Conservation (phyloP, 2,888 invertebrate genomes). For the Phyto melanocephala region DNA sequence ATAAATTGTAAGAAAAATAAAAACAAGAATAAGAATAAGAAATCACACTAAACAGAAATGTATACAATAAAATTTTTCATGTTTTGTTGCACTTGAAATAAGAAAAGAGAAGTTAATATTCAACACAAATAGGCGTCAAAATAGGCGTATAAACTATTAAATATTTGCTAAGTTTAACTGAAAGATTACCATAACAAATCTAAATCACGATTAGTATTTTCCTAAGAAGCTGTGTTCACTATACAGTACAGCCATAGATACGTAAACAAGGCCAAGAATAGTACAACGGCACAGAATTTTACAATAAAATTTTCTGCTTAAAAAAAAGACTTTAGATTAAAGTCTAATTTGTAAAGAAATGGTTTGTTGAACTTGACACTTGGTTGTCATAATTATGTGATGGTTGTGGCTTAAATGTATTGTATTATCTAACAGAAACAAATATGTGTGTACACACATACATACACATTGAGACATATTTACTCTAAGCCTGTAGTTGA, state of each 20-base stretch:
- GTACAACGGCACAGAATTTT: neutral
- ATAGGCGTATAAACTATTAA: slow-evolving; percentile 64
- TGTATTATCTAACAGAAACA: slow-evolving; percentile 20
- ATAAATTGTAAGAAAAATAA: neutral
- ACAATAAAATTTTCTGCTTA: slow-evolving; percentile 21
- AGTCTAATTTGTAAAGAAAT: slow-evolving; percentile 43
- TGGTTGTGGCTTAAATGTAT: slow-evolving; percentile 33
- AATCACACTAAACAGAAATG: neutral
- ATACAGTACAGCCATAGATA: neutral
- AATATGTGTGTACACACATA: neutral
- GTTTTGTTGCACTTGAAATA: neutral
- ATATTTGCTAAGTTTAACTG: slow-evolving; percentile 62
- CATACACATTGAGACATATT: neutral
- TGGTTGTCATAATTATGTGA: slow-evolving; percentile 64
- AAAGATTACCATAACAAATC: slow-evolving; percentile 61
- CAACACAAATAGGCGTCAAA: slow-evolving; percentile 62
- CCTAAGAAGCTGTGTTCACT: slow-evolving; percentile 31
- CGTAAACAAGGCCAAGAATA: slow-evolving; percentile 16
- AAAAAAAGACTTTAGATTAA: slow-evolving; percentile 46
- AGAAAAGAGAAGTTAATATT: slow-evolving; percentile 54
- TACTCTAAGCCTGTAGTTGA: slow-evolving; percentile 17
- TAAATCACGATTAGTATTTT: slow-evolving; percentile 58
- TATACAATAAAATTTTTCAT: neutral
- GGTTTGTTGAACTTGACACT: slow-evolving; percentile 67
- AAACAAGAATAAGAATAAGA: too few relatives aligned